Conservation (phyloP, 2,797 vertebrate species). For the Argyrosomus regius region DNA sequence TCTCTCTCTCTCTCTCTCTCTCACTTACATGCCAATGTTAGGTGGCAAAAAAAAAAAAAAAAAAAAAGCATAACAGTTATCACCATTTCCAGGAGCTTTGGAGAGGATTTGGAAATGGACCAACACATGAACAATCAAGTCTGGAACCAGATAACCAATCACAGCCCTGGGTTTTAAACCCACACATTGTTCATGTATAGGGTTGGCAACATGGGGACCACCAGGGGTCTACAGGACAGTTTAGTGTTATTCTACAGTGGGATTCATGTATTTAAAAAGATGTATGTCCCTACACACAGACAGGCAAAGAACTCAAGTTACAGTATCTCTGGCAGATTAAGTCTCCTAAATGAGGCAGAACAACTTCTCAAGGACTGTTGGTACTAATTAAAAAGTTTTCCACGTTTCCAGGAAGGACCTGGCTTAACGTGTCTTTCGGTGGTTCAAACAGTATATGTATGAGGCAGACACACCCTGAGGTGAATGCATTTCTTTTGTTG, state of each 20-base stretch:
- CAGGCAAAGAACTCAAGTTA: neutral
- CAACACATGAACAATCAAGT: neutral
- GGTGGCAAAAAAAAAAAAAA: slow-evolving; percentile 1
- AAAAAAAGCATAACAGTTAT: neutral
- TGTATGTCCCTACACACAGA: neutral
- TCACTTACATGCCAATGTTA: slow-evolving; percentile 2
- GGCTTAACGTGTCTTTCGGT: slow-evolving; percentile 55
- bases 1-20: neutral
- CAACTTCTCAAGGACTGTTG: fast-evolving
- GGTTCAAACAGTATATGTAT: neutral
- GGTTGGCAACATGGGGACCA: neutral
- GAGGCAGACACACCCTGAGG: slow-evolving; percentile 66
- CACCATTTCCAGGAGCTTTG: neutral
- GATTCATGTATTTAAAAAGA: neutral
- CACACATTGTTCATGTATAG: neutral
- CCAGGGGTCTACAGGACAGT: too few species aligned
- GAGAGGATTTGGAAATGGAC: neutral
- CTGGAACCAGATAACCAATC: neutral
- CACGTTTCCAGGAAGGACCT: slow-evolving; percentile 36
- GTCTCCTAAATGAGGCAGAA: fast-evolving
- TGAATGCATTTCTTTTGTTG: slow-evolving; percentile 43
- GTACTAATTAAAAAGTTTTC: neutral
- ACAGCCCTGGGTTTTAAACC: neutral
- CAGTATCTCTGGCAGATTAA: too few species aligned
- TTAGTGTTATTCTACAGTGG: neutral